Evolutionary conservation across 2,113 vertebrate species (phyloP).

Genomic region (Parus major): DNA sequence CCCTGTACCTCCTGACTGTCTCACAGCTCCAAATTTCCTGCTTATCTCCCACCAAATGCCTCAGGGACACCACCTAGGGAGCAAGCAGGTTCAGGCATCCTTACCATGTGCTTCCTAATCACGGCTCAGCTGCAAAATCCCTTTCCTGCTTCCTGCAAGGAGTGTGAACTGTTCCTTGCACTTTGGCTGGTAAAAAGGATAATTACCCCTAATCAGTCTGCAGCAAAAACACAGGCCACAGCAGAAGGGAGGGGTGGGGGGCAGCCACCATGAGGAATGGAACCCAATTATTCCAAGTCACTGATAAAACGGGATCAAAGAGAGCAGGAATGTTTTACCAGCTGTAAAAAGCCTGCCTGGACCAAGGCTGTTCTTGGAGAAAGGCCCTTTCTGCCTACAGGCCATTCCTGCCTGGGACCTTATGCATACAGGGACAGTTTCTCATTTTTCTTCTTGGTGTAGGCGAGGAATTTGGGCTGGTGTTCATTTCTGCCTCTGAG

Average conservation of each 20-base stretch:
- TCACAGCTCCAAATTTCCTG: background rate
- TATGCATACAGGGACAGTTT: background rate
- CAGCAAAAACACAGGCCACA: background rate
- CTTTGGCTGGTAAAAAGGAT: slow-evolving; percentile 23
- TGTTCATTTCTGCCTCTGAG: background rate
- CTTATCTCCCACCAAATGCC: background rate
- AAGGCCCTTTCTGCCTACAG: background rate
- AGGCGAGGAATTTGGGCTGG: background rate
- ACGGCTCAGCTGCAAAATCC: background rate
- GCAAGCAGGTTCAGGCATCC: background rate
- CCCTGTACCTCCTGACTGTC: background rate
- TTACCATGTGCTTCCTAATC: slow-evolving; percentile 22
- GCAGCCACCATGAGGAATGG: background rate
- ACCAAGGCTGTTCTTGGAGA: background rate
- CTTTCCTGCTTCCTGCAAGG: slow-evolving; percentile 19
- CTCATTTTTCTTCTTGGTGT: background rate
- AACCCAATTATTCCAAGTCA: slow-evolving; percentile 36
- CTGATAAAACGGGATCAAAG: background rate
- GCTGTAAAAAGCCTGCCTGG: background rate
- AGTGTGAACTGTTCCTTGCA: slow-evolving; percentile 28
- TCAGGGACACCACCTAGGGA: background rate
- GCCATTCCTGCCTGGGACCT: background rate
- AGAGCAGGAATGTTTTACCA: background rate
- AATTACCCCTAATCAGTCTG: slow-evolving; percentile 51
- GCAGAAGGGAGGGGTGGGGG: background rate